Percentiles rank a stretch among this genome's conserved stretches.
Conservation (phyloP, 2,888 invertebrate genomes). For the Steromphala cineraria region DNA sequence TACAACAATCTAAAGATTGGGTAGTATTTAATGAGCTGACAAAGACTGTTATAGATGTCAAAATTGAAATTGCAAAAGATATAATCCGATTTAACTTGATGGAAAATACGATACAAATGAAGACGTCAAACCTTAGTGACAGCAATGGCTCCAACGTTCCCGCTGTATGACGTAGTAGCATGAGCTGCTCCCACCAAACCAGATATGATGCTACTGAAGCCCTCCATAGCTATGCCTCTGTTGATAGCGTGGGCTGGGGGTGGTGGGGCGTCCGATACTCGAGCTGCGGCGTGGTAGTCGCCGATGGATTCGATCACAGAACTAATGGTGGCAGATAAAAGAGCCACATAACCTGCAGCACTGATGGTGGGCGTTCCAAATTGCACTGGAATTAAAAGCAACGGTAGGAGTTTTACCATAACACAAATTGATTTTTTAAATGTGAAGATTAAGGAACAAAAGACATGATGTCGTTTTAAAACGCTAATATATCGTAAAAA, state of each 20-base stretch:
- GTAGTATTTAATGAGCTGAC: too few species aligned
- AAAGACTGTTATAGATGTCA: too few species aligned
- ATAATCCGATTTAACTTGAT: too few species aligned
- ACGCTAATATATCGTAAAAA: too few species aligned
- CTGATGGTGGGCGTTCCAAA: constrained; percentile 68
- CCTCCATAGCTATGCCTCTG: constrained; percentile 83
- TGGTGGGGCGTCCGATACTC: constrained; percentile 82
- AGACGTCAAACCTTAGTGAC: constrained; percentile 82
- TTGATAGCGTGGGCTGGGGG: constrained; percentile 92
- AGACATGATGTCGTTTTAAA: too few species aligned
- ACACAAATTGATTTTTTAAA: too few species aligned
- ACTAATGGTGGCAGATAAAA: constrained; percentile 64
- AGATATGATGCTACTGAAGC: constrained; percentile 87
- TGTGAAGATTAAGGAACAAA: too few species aligned
- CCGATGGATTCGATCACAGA: constrained; percentile 79
- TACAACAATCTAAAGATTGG: too few species aligned
- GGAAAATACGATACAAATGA: not conserved
- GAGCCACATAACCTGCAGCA: constrained; percentile 62
- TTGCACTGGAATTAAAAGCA: constrained; percentile 75
- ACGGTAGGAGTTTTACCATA: too few species aligned
- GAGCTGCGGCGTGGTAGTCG: constrained; percentile 91
- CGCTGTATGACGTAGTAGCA: constrained; percentile 91
- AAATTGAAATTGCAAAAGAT: too few species aligned
- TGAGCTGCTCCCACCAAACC: constrained; percentile 91
- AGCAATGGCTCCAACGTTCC: constrained; percentile 92